These are phyloP conservation scores for Microtus pennsylvanicus DNA, from an alignment of 2,113 vertebrate genomes.

Conservation along the genomic window DNA sequence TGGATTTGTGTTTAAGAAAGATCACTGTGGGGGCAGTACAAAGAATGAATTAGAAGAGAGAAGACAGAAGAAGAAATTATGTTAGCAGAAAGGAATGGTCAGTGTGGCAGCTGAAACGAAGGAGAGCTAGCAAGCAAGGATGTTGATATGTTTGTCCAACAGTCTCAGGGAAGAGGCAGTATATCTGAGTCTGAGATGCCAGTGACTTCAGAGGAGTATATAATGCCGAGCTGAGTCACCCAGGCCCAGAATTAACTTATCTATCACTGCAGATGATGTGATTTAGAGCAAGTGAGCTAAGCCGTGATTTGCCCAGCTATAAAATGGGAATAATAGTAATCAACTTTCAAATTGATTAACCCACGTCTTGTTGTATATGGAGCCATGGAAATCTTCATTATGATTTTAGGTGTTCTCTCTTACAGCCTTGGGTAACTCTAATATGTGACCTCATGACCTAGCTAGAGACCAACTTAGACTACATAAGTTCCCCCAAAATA, in stretches of 20 bases:
- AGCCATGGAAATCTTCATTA: not conserved
- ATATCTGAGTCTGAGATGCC: slow-evolving; percentile 50
- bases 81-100: slow-evolving; percentile 62
- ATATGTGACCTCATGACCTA: not conserved
- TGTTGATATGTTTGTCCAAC: slow-evolving; percentile 65
- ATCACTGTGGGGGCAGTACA: not conserved
- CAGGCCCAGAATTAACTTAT: slow-evolving; percentile 50
- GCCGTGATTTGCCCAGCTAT: not conserved
- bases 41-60: slow-evolving; percentile 62
- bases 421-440: not conserved
- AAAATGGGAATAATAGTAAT: not conserved
- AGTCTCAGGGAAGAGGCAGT: slow-evolving; percentile 54
- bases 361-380: not conserved
- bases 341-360: not conserved
- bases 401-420: not conserved
- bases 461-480: not conserved
- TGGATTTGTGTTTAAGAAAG: slow-evolving; percentile 60
- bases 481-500: too few relatives aligned
- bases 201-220: not conserved
- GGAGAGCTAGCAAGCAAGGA: slow-evolving; percentile 9
- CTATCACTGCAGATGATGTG: slow-evolving; percentile 32
- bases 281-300: slow-evolving; percentile 23
- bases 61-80: slow-evolving; percentile 64
- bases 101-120: slow-evolving; percentile 61
- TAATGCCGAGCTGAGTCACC: slow-evolving; percentile 23